Evolutionary conservation across 2,888 invertebrate species (phyloP), one percentile per base, ranked within the genome.

Genomic region (Rhyacophila evoluta): DNA sequence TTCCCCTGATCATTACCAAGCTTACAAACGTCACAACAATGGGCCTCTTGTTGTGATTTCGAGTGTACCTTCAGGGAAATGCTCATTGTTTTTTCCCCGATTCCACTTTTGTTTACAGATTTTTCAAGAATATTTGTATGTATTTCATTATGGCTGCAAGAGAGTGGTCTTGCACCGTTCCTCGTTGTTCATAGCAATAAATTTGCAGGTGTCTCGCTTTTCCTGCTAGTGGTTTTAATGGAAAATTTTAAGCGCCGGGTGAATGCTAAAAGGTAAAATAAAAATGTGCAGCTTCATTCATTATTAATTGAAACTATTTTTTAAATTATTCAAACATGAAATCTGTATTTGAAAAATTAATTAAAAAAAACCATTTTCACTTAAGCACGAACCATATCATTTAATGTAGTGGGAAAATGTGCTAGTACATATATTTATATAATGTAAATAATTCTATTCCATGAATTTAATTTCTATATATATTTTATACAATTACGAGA

Each of bases 1-100:
- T 69, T 69, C 69, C 69, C 69, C 69, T 12, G 69, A 69, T 69
- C 69, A 69, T 69, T 69, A 69, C 29, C n/a, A 28, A 69, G 11
- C 69, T 27, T 1, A 69, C 69, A 69, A 69, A 28, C n/a, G 29
- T 4, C 69, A 69, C 69, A 69, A 69, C 69, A 69, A 69, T 69
- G 33, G 12, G 19, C 12, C 33, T 29, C 28, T 33, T 15, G 33
- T 29, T 69, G 28, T 69, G 69, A 69, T 29, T 69, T 69, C 28
- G 19, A 69, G 69, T 33, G 28, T 55, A 19, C 10, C 29, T 69
- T 28, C 69, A 69, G 69, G 69, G 28, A 1, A 10, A 15, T 12
- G n/a, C 8, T 69, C 69, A 69, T 69, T 69, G 69, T 69, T 28
- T 69, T 69, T 69, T 69, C 28, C 28, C 33, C 69, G 69, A 69